A percentile compares a stretch with the other conserved stretches of the same genome.
Conservation (phyloP, 1,140 invertebrate species). For the Conus ventricosus region DNA sequence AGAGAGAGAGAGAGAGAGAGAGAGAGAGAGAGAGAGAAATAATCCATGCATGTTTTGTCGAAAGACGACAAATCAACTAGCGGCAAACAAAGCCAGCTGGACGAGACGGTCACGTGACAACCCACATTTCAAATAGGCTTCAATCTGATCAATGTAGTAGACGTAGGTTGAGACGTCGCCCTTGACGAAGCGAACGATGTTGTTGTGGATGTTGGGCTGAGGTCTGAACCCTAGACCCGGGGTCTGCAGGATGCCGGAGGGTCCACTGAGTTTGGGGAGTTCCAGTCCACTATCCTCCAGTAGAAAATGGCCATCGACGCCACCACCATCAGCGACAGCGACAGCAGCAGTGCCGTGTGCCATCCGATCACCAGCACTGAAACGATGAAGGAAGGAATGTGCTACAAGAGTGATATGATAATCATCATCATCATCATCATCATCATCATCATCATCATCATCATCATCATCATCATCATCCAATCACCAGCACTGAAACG, state of each 20-base stretch:
- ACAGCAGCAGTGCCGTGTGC: constrained; percentile 90
- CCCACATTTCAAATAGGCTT: constrained; percentile 53
- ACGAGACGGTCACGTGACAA: not conserved
- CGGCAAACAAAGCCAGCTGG: too few species aligned
- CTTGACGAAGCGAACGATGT: constrained; percentile 89
- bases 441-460: too few species aligned
- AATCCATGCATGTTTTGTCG: not conserved
- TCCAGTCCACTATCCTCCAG: constrained; percentile 87
- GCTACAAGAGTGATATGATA: not conserved
- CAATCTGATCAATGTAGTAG: constrained; percentile 53
- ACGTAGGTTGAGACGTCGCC: constrained; percentile 51
- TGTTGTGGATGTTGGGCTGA: constrained; percentile 94
- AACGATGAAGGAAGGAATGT: not conserved
- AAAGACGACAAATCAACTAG: not conserved
- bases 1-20: too few species aligned
- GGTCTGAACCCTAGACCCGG: constrained; percentile 90
- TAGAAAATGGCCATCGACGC: constrained; percentile 94
- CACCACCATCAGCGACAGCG: constrained; percentile 88
- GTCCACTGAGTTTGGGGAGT: constrained; percentile 90
- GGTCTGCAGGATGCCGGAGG: constrained; percentile 89
- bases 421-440: too few species aligned
- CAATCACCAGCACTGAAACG: too few species aligned
- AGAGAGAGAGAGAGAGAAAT: too few species aligned
- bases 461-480: too few species aligned
- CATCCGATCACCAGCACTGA: not conserved